Evolutionary conservation across 2,113 vertebrate species (phyloP).

Genomic region (Periophthalmodon schlosseri): DNA sequence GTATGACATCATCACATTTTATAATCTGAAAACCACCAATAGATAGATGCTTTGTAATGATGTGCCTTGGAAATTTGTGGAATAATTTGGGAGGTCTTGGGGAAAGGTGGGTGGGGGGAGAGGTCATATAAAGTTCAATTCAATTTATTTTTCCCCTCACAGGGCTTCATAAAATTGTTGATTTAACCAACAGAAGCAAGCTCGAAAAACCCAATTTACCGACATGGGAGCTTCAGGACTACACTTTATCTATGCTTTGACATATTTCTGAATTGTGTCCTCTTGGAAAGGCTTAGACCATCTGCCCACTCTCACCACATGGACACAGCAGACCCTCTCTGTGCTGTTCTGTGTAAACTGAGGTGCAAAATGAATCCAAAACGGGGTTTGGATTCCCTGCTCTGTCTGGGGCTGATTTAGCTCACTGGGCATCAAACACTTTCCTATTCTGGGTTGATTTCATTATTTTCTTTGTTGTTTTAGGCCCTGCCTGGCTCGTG

Average conservation of each 20-base stretch:
- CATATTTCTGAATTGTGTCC: constrained; percentile 1
- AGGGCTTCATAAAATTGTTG: too few species aligned
- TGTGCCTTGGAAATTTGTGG: too few species aligned
- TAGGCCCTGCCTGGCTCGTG: constrained; percentile 2
- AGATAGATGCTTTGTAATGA: too few species aligned
- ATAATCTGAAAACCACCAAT: too few species aligned
- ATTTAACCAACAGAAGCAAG: too few species aligned
- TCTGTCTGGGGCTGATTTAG: constrained; percentile 34
- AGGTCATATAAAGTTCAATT: too few species aligned
- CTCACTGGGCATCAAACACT: constrained; percentile 27
- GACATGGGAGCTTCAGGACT: background rate
- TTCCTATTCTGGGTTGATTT: constrained; percentile 43
- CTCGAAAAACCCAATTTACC: background rate
- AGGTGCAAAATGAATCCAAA: background rate
- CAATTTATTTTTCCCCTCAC: too few species aligned
- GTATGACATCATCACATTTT: too few species aligned
- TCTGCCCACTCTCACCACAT: constrained; percentile 20
- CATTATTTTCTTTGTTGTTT: constrained; percentile 26
- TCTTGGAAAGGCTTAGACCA: constrained; percentile 16
- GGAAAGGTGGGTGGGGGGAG: too few species aligned
- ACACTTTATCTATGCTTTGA: background rate
- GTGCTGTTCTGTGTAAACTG: constrained; percentile 20
- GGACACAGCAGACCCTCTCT: background rate
- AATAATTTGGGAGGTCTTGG: too few species aligned
- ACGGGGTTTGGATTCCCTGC: background rate